Base-by-base conservation (phyloP, 2,888 invertebrate genomes). In the Orthonychiurus folsomi region DNA sequence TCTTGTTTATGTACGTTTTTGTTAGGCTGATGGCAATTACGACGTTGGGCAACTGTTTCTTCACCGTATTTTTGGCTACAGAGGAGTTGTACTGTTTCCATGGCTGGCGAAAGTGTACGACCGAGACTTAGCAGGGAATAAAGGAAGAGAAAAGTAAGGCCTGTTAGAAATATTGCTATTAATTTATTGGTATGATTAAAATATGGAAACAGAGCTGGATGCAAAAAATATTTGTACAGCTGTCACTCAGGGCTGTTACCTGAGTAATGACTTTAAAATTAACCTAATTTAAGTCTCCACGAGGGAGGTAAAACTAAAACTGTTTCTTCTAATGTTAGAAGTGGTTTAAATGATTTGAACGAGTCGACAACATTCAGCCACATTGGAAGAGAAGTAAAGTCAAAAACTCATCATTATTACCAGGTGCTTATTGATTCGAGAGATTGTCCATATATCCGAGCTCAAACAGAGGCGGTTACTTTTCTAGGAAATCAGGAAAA, bases 381-480 rank as follows among this genome's bases (percentile, higher is more conserved):
- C 69, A 86, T 86, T 20, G 86, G 87, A 28, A 90, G 89, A 76
- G 92, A 92, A 79, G 89, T 91, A 12, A 89, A 92, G 78, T 92
- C 93, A 56, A 84, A 86, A 76, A 89, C 91, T 5, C 93, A 94
- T 75, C 90, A 93, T 50, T 97, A 94, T 78, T 99, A 99, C 78
- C 96, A 99, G 82, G 96, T 95, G 52, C 82, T 99, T 52, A 96
- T 99, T 72, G 97, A 99, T 78, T 89, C 93, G 65, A 83, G 96
- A 75, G 97, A 99, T 81, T 94, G 93, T 75, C 93, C 95, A 5
- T 92, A 88, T 77, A 95, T 97, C 80, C 84, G 95, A 74, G 94
- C 96, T n/a, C 96, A 95, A 80, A 93, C 95, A 2, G 95, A 96
- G 80, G 93, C 95, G 3, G 96, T 96, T 1, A 96, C 96, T 0